phyloP scores from a whole-genome alignment of 37 sponge, comb jelly and placozoan genomes.

The Spongilla lacustris region DNA sequence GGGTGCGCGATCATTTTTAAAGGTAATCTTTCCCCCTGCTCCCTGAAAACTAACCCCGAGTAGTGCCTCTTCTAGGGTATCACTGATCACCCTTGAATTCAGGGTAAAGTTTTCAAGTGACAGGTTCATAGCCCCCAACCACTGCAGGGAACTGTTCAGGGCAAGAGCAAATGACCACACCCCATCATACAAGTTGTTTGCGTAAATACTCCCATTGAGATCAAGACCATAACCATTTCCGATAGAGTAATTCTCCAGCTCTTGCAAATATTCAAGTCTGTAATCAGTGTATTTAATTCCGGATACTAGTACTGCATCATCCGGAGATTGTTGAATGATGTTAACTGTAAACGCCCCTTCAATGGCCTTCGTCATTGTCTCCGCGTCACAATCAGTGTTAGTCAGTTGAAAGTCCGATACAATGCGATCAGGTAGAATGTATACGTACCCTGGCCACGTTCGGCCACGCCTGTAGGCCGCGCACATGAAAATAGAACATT shows the following conservation, averaged over 20 bases:
- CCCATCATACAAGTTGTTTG: constrained; percentile 37
- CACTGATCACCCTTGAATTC: background rate
- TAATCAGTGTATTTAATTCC: constrained; percentile 23
- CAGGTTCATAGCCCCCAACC: background rate
- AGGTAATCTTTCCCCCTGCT: constrained; percentile 23
- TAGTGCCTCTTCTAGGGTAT: background rate
- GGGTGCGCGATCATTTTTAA: constrained; percentile 13
- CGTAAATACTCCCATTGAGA: constrained; percentile 9
- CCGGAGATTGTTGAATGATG: background rate
- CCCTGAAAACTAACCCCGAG: constrained; percentile 16
- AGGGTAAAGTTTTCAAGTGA: constrained; percentile 1
- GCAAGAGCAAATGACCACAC: constrained; percentile 57
- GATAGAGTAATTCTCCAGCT: background rate
- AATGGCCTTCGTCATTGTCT: constrained; percentile 16
- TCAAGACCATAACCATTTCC: background rate
- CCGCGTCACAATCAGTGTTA: constrained; percentile 2
- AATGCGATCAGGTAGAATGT: constrained; percentile 19
- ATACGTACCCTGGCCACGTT: constrained; percentile 42
- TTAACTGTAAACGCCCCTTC: constrained; percentile 22
- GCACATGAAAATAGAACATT: constrained; percentile 32
- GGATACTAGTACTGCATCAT: background rate
- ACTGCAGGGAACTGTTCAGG: constrained; percentile 31
- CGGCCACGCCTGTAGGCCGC: constrained; percentile 11
- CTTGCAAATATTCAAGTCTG: constrained; percentile 18
- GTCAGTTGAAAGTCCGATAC: background rate